A percentile compares a stretch with the other conserved stretches of the same genome.
These are phyloP conservation scores for Bombus sylvicola DNA, from an alignment of 1,140 invertebrate genomes.

Conservation along the genomic window DNA sequence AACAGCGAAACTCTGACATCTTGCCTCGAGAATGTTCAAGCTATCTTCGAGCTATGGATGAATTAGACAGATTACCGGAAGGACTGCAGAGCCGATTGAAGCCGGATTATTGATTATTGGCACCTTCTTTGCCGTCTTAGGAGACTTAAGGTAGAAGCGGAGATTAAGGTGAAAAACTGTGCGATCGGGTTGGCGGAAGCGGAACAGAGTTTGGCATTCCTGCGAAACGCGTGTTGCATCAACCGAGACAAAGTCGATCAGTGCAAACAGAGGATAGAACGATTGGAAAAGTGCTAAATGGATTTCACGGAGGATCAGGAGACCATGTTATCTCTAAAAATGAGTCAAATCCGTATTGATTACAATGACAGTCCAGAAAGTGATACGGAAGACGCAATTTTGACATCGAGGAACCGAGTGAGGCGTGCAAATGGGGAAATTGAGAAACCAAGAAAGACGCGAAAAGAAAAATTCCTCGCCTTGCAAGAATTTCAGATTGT, in stretches of 20 bases:
- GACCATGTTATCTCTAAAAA: too few species aligned
- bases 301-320: not conserved
- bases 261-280: slow-evolving; percentile 52
- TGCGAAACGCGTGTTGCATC: slow-evolving; percentile 70
- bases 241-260: slow-evolving; percentile 43
- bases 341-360: too few species aligned
- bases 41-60: slow-evolving; percentile 82
- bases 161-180: slow-evolving; percentile 81
- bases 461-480: too few species aligned
- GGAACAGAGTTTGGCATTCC: slow-evolving; percentile 78
- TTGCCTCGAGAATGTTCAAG: slow-evolving; percentile 83
- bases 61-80: slow-evolving; percentile 74
- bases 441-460: too few species aligned
- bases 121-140: slow-evolving; percentile 83
- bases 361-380: too few species aligned
- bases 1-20: slow-evolving; percentile 71
- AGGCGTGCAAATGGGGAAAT: too few species aligned
- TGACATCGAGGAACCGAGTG: too few species aligned
- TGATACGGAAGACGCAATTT: too few species aligned
- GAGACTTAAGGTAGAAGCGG: slow-evolving; percentile 85
- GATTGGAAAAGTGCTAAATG: not conserved
- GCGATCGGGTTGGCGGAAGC: slow-evolving; percentile 80
- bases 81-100: slow-evolving; percentile 79
- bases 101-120: slow-evolving; percentile 83
- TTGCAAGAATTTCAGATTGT: too few species aligned